phyloP scores from a whole-genome alignment of 2,888 invertebrate species.

The Argynnis bischoffii region DNA sequence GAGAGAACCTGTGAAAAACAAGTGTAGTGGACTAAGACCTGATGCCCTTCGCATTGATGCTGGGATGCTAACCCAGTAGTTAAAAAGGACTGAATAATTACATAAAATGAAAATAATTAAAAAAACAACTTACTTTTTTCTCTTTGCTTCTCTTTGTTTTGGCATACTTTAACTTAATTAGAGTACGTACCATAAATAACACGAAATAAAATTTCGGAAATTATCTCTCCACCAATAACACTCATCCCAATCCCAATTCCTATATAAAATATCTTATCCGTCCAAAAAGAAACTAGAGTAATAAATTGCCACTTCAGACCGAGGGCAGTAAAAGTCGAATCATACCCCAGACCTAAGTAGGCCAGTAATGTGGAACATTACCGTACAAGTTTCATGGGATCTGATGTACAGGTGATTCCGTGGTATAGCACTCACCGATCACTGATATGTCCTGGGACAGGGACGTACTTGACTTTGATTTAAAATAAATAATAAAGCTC shows the following conservation, averaged over 20 bases:
- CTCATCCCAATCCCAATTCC: neutral
- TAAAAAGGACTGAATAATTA: too few relatives aligned
- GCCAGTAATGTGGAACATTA: slow-evolving; percentile 46
- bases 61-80: too few relatives aligned
- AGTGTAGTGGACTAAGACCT: too few relatives aligned
- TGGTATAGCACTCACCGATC: slow-evolving; percentile 50
- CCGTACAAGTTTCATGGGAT: slow-evolving; percentile 57
- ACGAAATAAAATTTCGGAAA: too few relatives aligned
- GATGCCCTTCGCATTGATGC: too few relatives aligned
- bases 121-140: too few relatives aligned
- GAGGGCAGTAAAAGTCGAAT: slow-evolving; percentile 44
- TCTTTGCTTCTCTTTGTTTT: too few relatives aligned
- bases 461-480: slow-evolving; percentile 42
- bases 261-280: neutral
- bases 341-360: slow-evolving; percentile 58
- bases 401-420: slow-evolving; percentile 40
- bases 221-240: neutral
- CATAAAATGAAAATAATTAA: too few relatives aligned
- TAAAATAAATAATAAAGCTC: slow-evolving; percentile 19
- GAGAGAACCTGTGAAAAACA: too few relatives aligned
- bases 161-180: too few relatives aligned
- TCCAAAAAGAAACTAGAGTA: slow-evolving; percentile 12
- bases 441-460: slow-evolving; percentile 59
- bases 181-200: too few relatives aligned
- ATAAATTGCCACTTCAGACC: slow-evolving; percentile 18